Base-by-base conservation (phyloP, 1,140 invertebrate species). In the Aphidius gifuensis region DNA sequence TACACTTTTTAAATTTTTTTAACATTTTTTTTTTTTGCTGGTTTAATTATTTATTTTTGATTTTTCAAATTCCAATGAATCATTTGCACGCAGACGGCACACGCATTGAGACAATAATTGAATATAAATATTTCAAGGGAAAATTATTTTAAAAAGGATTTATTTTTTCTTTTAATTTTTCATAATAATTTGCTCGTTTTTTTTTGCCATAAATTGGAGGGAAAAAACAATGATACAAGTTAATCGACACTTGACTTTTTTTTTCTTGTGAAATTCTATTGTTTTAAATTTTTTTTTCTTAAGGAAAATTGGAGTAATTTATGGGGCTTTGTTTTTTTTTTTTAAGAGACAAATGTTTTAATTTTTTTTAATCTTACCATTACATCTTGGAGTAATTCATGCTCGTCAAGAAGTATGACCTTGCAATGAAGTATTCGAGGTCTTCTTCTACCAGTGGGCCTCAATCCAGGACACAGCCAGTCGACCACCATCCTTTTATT, bases 381-480 rank as follows among this genome's bases (percentile, higher is more conserved):
- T 61, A 86, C 82, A 66, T 86, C 85, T 67, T 86, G 85, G 16
- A 86, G 71, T n/a, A 86, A 78, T 70, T 86, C 85, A 67, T 85
- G 78, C 67, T 86, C 85, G 68, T 86, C 85, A 58, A 86, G 82
- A 53, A 86, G 79, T 66, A 86, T 84, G 65, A 86, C 83, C 63
- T 85, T 85, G 77, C 85, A 86, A 62, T 85, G 84, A 56, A 86
- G 77, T 61, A 85, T 82, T 71, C 85, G 84, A 67, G 84, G 82
- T 73, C 85, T 81, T 64, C 85, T 84, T 75, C 83, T 80, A 64
- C 78, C 79, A 71, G 78, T 74, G 62, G 79, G 78, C 71, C 78
- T 75, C 60, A 81, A 74, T 68, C 79, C 79, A 66, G 78, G 79
- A 61, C 79, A 81, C 50, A 81, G 67, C 79, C 79, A 81, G 68